phyloP scores from a whole-genome alignment of 2,113 vertebrate genomes.

The Corvus cornix region DNA sequence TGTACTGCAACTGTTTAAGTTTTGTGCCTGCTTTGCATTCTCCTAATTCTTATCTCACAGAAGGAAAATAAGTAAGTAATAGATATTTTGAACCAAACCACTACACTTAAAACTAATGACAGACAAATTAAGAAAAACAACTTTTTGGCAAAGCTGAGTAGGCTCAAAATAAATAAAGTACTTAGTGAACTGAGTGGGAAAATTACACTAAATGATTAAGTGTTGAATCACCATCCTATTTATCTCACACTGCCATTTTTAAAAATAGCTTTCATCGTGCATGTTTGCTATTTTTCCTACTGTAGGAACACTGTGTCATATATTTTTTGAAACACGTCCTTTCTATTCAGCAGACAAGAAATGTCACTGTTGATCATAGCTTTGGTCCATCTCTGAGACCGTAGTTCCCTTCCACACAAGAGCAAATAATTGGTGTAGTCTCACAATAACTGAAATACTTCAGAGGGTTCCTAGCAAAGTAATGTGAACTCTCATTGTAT shows the following conservation, averaged over 20 bases:
- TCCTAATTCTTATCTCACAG: too few species aligned
- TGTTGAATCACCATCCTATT: constrained; percentile 3
- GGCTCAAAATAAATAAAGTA: constrained; percentile 8
- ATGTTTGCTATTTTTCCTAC: background rate
- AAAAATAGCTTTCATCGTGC: background rate
- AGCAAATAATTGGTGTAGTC: background rate
- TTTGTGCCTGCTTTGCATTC: too few species aligned
- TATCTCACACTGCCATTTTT: background rate
- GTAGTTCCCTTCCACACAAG: background rate
- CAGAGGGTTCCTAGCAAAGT: background rate
- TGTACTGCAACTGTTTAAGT: too few species aligned
- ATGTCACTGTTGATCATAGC: background rate
- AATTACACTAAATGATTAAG: constrained; percentile 22
- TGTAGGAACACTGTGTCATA: background rate
- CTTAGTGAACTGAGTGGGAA: background rate
- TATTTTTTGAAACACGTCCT: background rate
- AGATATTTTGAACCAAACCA: too few species aligned
- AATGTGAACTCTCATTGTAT: background rate
- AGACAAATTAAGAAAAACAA: background rate
- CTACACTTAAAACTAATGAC: background rate
- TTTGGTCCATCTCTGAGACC: background rate
- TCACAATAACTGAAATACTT: background rate
- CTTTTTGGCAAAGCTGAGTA: constrained; percentile 1
- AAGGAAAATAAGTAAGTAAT: too few species aligned
- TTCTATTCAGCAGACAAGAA: background rate